Conservation (phyloP, 1,140 invertebrate genomes). For the Trachymyrmex septentrionalis region DNA sequence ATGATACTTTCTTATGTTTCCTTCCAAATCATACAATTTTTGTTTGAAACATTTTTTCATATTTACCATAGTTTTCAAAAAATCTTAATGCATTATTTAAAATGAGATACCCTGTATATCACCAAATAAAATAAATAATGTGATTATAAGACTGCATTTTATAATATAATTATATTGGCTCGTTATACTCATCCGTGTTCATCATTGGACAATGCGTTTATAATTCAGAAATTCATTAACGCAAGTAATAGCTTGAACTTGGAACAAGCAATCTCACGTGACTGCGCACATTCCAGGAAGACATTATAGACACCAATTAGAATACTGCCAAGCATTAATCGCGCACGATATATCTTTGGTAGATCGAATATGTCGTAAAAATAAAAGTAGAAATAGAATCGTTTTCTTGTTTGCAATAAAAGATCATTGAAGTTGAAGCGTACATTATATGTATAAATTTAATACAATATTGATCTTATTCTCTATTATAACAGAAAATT, state of each 20-base stretch:
- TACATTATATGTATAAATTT: not conserved
- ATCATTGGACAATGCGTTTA: not conserved
- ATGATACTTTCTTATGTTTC: too few relatives aligned
- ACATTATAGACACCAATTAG: constrained; percentile 36
- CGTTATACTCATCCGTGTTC: not conserved
- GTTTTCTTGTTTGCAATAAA: not conserved
- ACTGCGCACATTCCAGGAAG: constrained; percentile 25
- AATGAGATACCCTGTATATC: not conserved
- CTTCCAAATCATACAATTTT: too few relatives aligned
- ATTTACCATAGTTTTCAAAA: too few relatives aligned
- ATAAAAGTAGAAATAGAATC: not conserved
- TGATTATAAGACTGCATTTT: not conserved
- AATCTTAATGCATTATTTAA: too few relatives aligned
- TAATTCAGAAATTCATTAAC: constrained; percentile 10
- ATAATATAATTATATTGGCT: not conserved
- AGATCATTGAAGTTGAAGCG: not conserved
- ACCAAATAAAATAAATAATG: not conserved
- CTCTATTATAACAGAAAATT: not conserved
- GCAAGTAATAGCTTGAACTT: not conserved
- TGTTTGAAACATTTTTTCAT: too few relatives aligned
- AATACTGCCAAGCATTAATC: not conserved
- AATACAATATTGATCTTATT: not conserved
- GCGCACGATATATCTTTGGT: not conserved
- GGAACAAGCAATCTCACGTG: not conserved
- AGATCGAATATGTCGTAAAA: not conserved